Evolutionary conservation across 2,888 invertebrate genomes (phyloP), one percentile per base, ranked within the genome.

Genomic region (Lithophane socia): DNA sequence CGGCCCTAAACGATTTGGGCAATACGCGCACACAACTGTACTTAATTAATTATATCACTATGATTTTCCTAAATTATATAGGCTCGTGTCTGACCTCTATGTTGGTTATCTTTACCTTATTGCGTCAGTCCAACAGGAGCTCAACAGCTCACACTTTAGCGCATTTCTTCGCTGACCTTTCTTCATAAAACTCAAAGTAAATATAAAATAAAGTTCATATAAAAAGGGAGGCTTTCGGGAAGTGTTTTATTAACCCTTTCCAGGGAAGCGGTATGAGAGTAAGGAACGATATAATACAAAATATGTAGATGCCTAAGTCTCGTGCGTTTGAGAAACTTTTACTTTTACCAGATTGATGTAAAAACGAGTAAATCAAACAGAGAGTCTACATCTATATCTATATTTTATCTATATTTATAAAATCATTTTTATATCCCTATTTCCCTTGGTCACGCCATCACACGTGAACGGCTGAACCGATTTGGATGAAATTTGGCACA

Each of bases 161-260:
- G 44, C 44, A 54, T 63, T 79, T 65, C 65, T 13, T 29, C 13
- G 16, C 37, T 42, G 44, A 61, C 77, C 61, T 67, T 29, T 54
- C 29, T 52, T 64, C 68, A 64, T 80, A 77, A 72, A 71, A 68
- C 73, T 13, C 42, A 29, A 67, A 79, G 47, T 58, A 63, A 74
- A 68, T 74, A 79, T 79, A 78, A 74, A 74, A 29, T 16, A 56
- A 49, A 61, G 54, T 54, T 78, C 64, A 21, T 44, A 47, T 67
- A 64, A 47, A 66, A 70, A 66, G 63, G 37, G n/a, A 60, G 9
- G 60, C 56, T 79, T 83, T 68, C 54, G 60, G 7, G n/a, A 37
- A 79, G 79, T 72, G 71, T 68, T 82, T 70, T 71, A 83, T 72
- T 37, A 37, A 74, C 71, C 83, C 56, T 70, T 73, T 67, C 18